Evolutionary conservation across 2,888 invertebrate genomes (phyloP), one percentile per base, ranked within the genome.

Genomic region (Halictus quadricinctus): DNA sequence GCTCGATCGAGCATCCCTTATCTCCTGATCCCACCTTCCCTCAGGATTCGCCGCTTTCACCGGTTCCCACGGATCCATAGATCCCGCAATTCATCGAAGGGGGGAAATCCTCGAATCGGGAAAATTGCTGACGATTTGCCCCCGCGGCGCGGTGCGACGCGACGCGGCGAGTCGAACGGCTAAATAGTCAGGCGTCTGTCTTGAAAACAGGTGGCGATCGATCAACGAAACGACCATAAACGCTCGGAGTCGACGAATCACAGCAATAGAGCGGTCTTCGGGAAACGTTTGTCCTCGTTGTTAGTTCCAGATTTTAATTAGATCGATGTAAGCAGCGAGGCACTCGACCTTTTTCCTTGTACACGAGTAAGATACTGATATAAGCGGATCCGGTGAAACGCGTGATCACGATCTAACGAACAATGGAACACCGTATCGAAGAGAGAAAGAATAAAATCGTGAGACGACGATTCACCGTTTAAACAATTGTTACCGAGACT

Each of bases 401-500:
- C 25, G 25, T 25, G 60, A 60, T 60, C 60, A 60, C 60, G 60
- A 60, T 25, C 54, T 21, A n/a, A 54, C 21, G 54, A n/a, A 25
- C 25, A 25, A 25, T 25, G 25, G 12, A 60, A 5, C 6, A 60
- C 60, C 60, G 60, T 25, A 2, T 18, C 29, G 13, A 29, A 18
- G 3, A 18, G 18, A 13, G 6, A 46, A 46, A 13, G 12, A 46
- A 46, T 46, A 46, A 43, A 54, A 29, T 29, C 64, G 64, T 60
- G 60, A 13, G 60, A 60, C 29, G 7, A 25, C 88, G 80, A 81
- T 84, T 50, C 80, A 79, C 78, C 83, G 80, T 76, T 84, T 41
- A 81, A 75, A 80, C 88, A 89, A 73, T 76, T 78, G 88, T 72
- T 89, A 89, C 85, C 50, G 74, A 76, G 76, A 73, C 46, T 89